A percentile compares a stretch with the other conserved stretches of the same genome.
phyloP scores from a whole-genome alignment of 2,113 vertebrate genomes.

The Festucalex cinctus region DNA sequence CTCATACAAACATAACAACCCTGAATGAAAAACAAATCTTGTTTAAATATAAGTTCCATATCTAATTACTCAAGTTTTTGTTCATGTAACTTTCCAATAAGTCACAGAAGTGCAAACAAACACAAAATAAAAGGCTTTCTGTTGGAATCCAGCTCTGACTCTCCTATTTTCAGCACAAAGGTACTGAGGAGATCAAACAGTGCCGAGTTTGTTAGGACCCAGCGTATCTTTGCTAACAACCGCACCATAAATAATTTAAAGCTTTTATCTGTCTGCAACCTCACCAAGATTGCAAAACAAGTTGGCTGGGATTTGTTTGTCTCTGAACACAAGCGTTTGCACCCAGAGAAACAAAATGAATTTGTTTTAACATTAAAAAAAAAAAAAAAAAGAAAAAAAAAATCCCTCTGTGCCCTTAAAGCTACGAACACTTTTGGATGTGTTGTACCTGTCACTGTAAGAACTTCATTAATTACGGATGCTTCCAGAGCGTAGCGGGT shows the following conservation, averaged over 20 bases:
- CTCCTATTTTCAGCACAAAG: conserved; percentile 53
- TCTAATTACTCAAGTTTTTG: conserved; percentile 17
- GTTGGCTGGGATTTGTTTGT: conserved; percentile 27
- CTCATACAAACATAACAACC: not conserved
- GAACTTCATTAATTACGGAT: not conserved
- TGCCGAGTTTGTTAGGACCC: conserved; percentile 64
- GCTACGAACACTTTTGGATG: not conserved
- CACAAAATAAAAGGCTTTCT: conserved; percentile 28
- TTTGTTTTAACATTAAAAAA: not conserved
- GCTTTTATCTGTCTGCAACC: conserved; percentile 59
- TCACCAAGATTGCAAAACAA: conserved; percentile 45
- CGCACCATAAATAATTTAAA: conserved; percentile 62
- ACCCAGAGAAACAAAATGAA: not conserved
- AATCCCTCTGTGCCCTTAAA: not conserved
- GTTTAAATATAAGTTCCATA: not conserved
- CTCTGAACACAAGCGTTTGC: conserved; percentile 15
- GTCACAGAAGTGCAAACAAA: conserved; percentile 35
- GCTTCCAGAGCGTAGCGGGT: not conserved
- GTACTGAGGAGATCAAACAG: conserved; percentile 60
- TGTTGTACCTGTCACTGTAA: not conserved
- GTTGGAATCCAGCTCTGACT: conserved; percentile 39
- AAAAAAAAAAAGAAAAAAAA: not conserved
- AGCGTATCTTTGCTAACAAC: conserved; percentile 57
- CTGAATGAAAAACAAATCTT: not conserved
- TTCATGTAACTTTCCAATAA: conserved; percentile 9